phyloP scores from a whole-genome alignment of 2,113 vertebrate genomes.

The Pachypanchax playfairii region DNA sequence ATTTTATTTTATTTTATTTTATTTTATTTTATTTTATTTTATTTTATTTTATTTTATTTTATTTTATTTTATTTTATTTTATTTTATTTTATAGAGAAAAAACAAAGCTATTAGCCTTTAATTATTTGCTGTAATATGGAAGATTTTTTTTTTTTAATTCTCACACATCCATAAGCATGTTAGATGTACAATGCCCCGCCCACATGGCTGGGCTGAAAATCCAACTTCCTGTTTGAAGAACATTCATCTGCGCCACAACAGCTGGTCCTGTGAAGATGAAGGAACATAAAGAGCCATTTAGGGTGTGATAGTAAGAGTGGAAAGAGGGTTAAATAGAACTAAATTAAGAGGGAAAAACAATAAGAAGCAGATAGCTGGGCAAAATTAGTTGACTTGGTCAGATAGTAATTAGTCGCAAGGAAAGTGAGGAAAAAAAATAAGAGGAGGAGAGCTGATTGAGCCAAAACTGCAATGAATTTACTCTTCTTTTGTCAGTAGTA shows the following conservation, averaged over 20 bases:
- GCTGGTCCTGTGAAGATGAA: not conserved
- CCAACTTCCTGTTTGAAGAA: not conserved
- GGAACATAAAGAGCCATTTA: not conserved
- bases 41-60: too few relatives aligned
- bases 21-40: too few relatives aligned
- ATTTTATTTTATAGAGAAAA: too few relatives aligned
- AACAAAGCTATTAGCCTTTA: too few relatives aligned
- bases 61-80: too few relatives aligned
- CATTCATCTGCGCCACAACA: not conserved
- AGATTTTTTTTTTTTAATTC: too few relatives aligned
- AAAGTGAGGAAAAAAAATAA: constrained; percentile 5
- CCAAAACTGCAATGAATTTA: constrained; percentile 15
- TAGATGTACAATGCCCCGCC: too few relatives aligned
- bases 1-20: too few relatives aligned
- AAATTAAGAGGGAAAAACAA: constrained; percentile 1
- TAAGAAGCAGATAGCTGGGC: not conserved
- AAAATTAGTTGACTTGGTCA: constrained; percentile 11
- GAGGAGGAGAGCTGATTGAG: constrained; percentile 38
- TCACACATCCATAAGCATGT: too few relatives aligned
- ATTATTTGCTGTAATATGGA: too few relatives aligned
- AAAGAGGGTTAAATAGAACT: not conserved
- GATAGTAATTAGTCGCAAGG: constrained; percentile 29
- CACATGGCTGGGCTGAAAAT: not conserved
- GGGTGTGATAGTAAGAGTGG: not conserved
- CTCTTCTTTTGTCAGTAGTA: constrained; percentile 40